These are phyloP conservation scores for Priocnemis perturbator DNA, from an alignment of 2,888 invertebrate species.

Conservation along the genomic window DNA sequence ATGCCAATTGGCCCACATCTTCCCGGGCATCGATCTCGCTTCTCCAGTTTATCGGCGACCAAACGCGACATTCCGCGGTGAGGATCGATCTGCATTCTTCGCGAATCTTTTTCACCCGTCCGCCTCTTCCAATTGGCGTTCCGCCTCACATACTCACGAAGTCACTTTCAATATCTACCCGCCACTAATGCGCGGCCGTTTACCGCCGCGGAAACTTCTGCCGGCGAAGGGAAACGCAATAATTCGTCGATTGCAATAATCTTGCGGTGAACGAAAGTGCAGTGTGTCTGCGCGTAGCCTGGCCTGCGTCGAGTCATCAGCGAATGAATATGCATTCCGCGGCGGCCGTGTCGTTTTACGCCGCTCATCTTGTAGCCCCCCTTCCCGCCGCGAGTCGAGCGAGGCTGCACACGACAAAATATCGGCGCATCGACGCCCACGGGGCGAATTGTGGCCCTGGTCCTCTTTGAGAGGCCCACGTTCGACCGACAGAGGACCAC, in stretches of 20 bases:
- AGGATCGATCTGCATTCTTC: no score
- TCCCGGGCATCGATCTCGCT: no score
- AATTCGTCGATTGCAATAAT: slow-evolving; percentile 1
- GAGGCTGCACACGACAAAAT: slow-evolving; percentile 28
- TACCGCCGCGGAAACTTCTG: slow-evolving; percentile 10
- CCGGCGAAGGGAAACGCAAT: slow-evolving; percentile 9
- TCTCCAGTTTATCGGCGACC: no score
- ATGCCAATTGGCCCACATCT: no score
- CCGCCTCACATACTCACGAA: background rate
- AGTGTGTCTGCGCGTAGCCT: background rate
- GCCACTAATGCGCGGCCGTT: no score
- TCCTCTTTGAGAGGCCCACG: slow-evolving; percentile 20
- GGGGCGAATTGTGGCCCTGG: slow-evolving; percentile 26
- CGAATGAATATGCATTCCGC: slow-evolving; percentile 34
- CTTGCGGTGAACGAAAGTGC: slow-evolving; percentile 1
- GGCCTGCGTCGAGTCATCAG: slow-evolving; percentile 30
- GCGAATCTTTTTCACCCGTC: background rate
- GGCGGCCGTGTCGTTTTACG: slow-evolving; percentile 10
- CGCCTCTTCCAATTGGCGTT: slow-evolving; percentile 24
- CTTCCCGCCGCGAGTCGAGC: background rate
- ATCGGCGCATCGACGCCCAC: slow-evolving; percentile 31
- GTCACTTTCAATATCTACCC: no score
- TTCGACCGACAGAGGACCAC: background rate
- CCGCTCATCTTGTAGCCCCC: slow-evolving; percentile 13
- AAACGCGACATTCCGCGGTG: no score